Percentiles rank a stretch among this genome's conserved stretches.
Conservation (phyloP, 1,140 invertebrate genomes). For the Aphelinus atriplicis region DNA sequence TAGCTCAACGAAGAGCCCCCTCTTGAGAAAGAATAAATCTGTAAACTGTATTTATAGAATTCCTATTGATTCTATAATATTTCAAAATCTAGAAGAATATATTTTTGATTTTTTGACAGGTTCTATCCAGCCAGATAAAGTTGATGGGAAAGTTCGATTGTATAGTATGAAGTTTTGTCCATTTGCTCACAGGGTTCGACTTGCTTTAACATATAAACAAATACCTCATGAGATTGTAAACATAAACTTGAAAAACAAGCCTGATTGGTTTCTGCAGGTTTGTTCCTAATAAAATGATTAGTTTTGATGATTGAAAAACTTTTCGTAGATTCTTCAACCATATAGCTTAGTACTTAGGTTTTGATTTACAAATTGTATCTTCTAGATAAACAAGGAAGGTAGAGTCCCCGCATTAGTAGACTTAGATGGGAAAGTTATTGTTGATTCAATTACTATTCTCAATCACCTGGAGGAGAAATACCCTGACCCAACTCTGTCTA, state of each 20-base stretch:
- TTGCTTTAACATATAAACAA: slow-evolving; percentile 69
- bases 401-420: slow-evolving; percentile 69
- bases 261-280: slow-evolving; percentile 70
- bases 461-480: slow-evolving; percentile 70
- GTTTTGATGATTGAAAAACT: slow-evolving; percentile 15
- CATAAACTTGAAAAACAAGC: slow-evolving; percentile 70
- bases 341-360: background rate
- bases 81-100: too few species aligned
- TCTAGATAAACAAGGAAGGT: slow-evolving; percentile 68
- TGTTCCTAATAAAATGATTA: slow-evolving; percentile 24
- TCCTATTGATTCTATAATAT: too few species aligned
- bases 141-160: slow-evolving; percentile 63
- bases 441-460: slow-evolving; percentile 66
- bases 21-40: too few species aligned
- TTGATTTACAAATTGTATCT: background rate
- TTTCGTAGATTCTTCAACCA: background rate
- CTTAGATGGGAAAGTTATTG: slow-evolving; percentile 59
- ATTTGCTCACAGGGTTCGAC: slow-evolving; percentile 67
- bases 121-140: slow-evolving; percentile 60
- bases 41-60: too few species aligned
- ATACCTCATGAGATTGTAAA: slow-evolving; percentile 68
- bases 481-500: slow-evolving; percentile 62
- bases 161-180: slow-evolving; percentile 75
- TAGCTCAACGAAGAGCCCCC: too few species aligned
- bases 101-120: slow-evolving; percentile 49